Percentiles rank a stretch among this genome's conserved stretches.
These are phyloP conservation scores for Xenentodon cancila DNA, from an alignment of 2,797 vertebrate genomes.

Conservation along the genomic window DNA sequence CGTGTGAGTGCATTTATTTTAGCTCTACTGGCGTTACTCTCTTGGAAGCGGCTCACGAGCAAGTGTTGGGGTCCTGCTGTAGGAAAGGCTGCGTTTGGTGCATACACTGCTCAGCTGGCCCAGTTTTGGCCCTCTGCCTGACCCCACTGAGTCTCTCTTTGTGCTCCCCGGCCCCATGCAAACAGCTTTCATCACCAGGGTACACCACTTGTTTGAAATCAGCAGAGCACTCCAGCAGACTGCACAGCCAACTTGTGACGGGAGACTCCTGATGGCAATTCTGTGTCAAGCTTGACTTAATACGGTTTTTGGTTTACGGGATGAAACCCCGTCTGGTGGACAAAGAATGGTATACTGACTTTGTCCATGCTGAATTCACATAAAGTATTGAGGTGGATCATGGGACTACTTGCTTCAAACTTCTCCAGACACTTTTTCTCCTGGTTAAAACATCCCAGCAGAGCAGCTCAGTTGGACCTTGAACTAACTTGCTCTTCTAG, in stretches of 20 bases:
- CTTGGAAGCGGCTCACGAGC: slow-evolving; percentile 44
- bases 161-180: slow-evolving; percentile 54
- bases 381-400: too few relatives aligned
- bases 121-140: slow-evolving; percentile 70
- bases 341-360: not conserved
- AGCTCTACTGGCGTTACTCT: not conserved
- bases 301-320: not conserved
- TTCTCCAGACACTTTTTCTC: not conserved
- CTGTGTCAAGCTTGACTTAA: not conserved
- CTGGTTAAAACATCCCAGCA: not conserved
- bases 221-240: slow-evolving; percentile 50
- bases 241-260: slow-evolving; percentile 37
- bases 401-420: too few relatives aligned
- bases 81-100: slow-evolving; percentile 70
- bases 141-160: slow-evolving; percentile 74
- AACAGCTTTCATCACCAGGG: slow-evolving; percentile 67
- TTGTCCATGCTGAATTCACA: not conserved
- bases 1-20: slow-evolving; percentile 22
- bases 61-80: slow-evolving; percentile 45
- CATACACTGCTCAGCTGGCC: slow-evolving; percentile 60
- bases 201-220: slow-evolving; percentile 61
- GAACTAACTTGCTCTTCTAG: slow-evolving; percentile 5
- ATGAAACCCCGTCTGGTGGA: not conserved
- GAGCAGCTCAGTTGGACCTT: not conserved
- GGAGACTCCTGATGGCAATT: slow-evolving; percentile 46